Percentiles rank a stretch among this genome's conserved stretches.
phyloP scores from a whole-genome alignment of 2,113 vertebrate genomes.

The Eleginops maclovinus region DNA sequence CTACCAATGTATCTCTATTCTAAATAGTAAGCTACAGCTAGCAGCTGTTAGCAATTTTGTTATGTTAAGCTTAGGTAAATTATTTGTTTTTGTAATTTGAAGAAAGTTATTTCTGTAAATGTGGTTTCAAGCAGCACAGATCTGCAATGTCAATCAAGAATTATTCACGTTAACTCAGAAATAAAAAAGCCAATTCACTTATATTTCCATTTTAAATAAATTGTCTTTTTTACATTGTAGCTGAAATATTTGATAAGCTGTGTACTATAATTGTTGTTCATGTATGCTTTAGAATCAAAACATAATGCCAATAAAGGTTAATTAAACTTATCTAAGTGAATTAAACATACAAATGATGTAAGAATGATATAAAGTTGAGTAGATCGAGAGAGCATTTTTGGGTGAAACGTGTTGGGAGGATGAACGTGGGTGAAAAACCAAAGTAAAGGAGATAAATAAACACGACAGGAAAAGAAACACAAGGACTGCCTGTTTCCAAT shows the following conservation, averaged over 20 bases:
- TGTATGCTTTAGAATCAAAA: not conserved
- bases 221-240: too few species aligned
- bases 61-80: conserved; percentile 1
- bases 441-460: conserved; percentile 43
- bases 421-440: conserved; percentile 25
- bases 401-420: not conserved
- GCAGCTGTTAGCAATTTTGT: too few species aligned
- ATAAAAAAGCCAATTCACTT: too few species aligned
- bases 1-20: not conserved
- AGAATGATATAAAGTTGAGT: not conserved
- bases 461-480: conserved; percentile 13
- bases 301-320: not conserved
- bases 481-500: conserved; percentile 34
- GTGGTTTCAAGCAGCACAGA: not conserved
- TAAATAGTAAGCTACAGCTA: not conserved
- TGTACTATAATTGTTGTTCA: not conserved
- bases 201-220: too few species aligned
- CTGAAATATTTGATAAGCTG: too few species aligned
- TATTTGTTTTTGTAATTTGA: not conserved
- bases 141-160: not conserved
- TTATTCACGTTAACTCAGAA: too few species aligned
- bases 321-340: not conserved
- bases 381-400: conserved; percentile 9
- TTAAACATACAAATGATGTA: not conserved
- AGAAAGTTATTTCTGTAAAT: not conserved